Percentiles rank a stretch among this genome's conserved stretches.
phyloP scores from a whole-genome alignment of 2,888 invertebrate species.

The Ephialtes manifestator region DNA sequence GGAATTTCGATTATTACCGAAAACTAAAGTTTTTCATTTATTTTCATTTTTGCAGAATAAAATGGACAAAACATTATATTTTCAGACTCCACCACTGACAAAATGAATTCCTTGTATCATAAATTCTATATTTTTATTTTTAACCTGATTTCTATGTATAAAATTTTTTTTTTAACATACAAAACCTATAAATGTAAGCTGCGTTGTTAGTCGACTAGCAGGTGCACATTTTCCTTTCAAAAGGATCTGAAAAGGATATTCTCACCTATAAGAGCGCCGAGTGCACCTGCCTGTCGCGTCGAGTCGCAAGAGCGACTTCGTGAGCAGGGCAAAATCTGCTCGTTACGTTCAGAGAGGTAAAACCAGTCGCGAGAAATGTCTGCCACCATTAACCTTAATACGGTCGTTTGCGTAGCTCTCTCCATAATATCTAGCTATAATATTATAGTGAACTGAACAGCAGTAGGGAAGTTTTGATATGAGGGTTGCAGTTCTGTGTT shows the following conservation, averaged over 20 bases:
- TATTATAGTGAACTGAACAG: slow-evolving; percentile 40
- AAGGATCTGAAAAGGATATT: slow-evolving; percentile 52
- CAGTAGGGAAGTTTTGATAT: slow-evolving; percentile 17
- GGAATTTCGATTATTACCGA: too few species aligned
- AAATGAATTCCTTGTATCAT: too few species aligned
- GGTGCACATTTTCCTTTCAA: slow-evolving; percentile 60
- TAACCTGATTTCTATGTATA: too few species aligned
- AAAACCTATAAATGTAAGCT: neutral
- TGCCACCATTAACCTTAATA: slow-evolving; percentile 67
- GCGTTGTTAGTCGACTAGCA: slow-evolving; percentile 47
- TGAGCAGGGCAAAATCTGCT: slow-evolving; percentile 59
- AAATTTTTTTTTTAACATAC: too few species aligned
- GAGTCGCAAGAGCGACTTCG: slow-evolving; percentile 42
- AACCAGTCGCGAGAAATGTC: slow-evolving; percentile 58
- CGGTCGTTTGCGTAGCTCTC: slow-evolving; percentile 62
- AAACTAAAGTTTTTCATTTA: too few species aligned
- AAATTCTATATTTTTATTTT: too few species aligned
- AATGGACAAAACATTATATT: neutral
- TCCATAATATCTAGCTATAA: slow-evolving; percentile 38
- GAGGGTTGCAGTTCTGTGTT: slow-evolving; percentile 7
- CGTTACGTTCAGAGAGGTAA: slow-evolving; percentile 58
- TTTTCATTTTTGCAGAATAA: too few species aligned
- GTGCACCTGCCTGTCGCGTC: slow-evolving; percentile 63
- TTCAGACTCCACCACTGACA: neutral
- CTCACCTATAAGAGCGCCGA: slow-evolving; percentile 48